These are phyloP conservation scores for Eupithecia vulgata DNA, from an alignment of 2,888 invertebrate species.

Conservation along the genomic window DNA sequence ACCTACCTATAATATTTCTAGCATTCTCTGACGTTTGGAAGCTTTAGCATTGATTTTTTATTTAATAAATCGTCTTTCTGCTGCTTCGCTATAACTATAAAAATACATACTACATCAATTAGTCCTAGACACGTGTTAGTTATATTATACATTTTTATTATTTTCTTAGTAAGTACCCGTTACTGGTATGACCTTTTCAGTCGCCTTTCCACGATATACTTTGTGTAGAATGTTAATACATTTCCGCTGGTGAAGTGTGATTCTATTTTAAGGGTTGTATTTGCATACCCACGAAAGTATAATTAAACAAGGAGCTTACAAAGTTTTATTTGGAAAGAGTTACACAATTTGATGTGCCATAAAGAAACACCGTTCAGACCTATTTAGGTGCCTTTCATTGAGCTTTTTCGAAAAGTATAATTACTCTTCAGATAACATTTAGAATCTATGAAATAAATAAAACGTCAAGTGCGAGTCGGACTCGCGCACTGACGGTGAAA, in stretches of 20 bases:
- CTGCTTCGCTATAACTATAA: not conserved
- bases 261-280: constrained; percentile 48
- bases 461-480: no score
- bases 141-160: not conserved
- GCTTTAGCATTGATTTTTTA: not conserved
- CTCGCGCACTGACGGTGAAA: no score
- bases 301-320: constrained; percentile 20
- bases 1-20: not conserved
- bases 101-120: not conserved
- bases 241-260: constrained; percentile 49
- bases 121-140: not conserved
- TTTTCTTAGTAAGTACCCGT: not conserved
- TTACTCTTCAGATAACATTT: no score
- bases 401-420: no score
- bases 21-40: not conserved
- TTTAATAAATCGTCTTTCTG: not conserved
- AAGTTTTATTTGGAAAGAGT: constrained; percentile 5
- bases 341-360: not conserved
- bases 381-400: not conserved
- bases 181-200: constrained; percentile 33
- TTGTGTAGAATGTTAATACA: constrained; percentile 50
- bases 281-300: constrained; percentile 46
- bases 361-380: not conserved
- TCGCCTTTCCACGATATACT: constrained; percentile 21
- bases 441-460: no score